Evolutionary conservation across 35 echinoderm and acorn worm genomes (phyloP), one percentile per base, ranked within the genome.

Genomic region (Lytechinus variegatus): DNA sequence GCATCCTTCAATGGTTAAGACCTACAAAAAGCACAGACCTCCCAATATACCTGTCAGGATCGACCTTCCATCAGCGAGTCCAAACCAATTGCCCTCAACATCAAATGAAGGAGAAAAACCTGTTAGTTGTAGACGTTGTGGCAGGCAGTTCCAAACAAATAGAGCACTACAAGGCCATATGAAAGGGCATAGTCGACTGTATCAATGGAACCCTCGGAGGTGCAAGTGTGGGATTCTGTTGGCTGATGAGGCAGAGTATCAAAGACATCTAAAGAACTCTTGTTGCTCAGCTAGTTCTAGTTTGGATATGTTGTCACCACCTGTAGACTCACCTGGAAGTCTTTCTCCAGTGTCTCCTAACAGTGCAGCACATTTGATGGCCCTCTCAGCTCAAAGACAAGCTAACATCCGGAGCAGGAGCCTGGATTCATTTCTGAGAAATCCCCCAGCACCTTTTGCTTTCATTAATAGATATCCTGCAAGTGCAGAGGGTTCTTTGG

Each of bases 241-340:
- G 54, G 92, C 92, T 33, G 92, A 93, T 55, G 92, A 93, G 52
- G 92, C 92, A 93, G 92, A 93, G 92, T 93, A 93, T 28, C 92
- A 93, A 54, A 54, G 92, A 16, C 92, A 93, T 27, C 92, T 93
- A 14, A 93, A 57, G 55, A 93, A 57, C 92, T 54, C 28, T 5
- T 55, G 92, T 57, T 93, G 88, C 52, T 21, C 28, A 54, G 88
- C 88, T 54, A 52, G 16, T 54, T 52, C 52, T 54, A 54, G 27
- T 90, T 52, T 10, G 29, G 52, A 90, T 44, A 21, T 52, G 88
- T 44, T 54, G 52, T 54, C 88, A 44, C 28, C 52, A 16, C 52
- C 52, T 5, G 27, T 90, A 90, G 88, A 90, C n/a, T 52, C 88
- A 54, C 52, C 88, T 13, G 52, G 88, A 52, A 90, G 88, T 90